Conservation (phyloP, 2,888 invertebrate species). For the Branchellion lobata region DNA sequence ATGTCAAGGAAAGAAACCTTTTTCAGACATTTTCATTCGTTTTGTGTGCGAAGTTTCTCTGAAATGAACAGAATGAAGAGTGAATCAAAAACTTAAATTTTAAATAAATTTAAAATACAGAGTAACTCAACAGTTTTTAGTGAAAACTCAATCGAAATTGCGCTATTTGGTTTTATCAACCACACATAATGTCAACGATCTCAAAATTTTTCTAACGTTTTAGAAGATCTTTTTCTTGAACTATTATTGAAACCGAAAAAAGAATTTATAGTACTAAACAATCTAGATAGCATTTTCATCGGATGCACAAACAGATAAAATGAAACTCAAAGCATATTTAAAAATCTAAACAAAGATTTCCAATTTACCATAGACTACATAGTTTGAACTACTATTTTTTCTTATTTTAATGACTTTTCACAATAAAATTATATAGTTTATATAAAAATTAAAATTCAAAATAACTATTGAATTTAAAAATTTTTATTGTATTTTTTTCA, state of each 20-base stretch:
- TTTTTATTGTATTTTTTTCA: too few relatives aligned
- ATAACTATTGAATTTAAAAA: too few relatives aligned
- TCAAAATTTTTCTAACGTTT: conserved; percentile 2
- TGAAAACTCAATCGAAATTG: neutral
- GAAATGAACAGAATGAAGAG: neutral
- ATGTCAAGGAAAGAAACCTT: neutral
- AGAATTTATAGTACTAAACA: neutral
- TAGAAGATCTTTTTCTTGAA: conserved; percentile 1
- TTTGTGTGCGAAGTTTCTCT: neutral
- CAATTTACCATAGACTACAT: too few relatives aligned
- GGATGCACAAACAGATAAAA: neutral
- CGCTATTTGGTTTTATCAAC: too few relatives aligned
- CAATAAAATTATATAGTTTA: too few relatives aligned
- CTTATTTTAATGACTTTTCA: too few relatives aligned
- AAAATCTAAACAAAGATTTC: conserved; percentile 9
- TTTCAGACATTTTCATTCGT: conserved; percentile 18
- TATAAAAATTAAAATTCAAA: too few relatives aligned
- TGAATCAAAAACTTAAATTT: neutral
- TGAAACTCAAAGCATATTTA: neutral
- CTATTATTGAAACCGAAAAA: conserved; percentile 5
- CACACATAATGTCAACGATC: neutral
- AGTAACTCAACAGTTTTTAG: neutral
- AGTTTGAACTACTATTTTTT: too few relatives aligned
- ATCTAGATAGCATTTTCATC: neutral
- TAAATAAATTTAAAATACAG: neutral